Conservation (phyloP, 2,888 invertebrate genomes). For the Globia sparganii region DNA sequence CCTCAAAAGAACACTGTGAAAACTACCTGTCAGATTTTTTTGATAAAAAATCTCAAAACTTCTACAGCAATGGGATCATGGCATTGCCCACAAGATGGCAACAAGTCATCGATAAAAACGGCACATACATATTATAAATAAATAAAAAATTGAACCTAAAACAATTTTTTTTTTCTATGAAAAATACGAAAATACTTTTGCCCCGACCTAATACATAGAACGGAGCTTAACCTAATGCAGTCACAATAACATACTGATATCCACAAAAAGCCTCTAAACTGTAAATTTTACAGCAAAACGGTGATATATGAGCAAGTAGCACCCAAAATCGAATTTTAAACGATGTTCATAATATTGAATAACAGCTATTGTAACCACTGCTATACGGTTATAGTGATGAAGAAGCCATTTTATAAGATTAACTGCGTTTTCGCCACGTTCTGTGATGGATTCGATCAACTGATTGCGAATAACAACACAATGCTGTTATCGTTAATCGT, state of each 20-base stretch:
- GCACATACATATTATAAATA: too few species aligned
- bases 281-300: constrained; percentile 28
- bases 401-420: constrained; percentile 21
- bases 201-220: too few species aligned
- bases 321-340: constrained; percentile 30
- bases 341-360: constrained; percentile 51
- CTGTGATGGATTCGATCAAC: constrained; percentile 34
- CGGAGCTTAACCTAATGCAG: neutral
- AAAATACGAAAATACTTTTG: too few species aligned
- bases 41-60: too few species aligned
- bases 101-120: too few species aligned
- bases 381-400: constrained; percentile 44
- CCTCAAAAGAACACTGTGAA: too few species aligned
- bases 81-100: too few species aligned
- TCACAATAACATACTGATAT: constrained; percentile 5
- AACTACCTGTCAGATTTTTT: too few species aligned
- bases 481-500: constrained; percentile 17
- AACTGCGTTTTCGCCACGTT: constrained; percentile 42
- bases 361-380: constrained; percentile 32
- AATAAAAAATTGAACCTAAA: too few species aligned
- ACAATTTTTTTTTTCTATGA: too few species aligned
- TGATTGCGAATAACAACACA: constrained; percentile 41
- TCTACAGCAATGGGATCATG: too few species aligned
- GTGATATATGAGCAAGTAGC: constrained; percentile 1
- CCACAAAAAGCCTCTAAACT: constrained; percentile 1